phyloP scores from a whole-genome alignment of 2,113 vertebrate species.

The Tragelaphus scriptus region DNA sequence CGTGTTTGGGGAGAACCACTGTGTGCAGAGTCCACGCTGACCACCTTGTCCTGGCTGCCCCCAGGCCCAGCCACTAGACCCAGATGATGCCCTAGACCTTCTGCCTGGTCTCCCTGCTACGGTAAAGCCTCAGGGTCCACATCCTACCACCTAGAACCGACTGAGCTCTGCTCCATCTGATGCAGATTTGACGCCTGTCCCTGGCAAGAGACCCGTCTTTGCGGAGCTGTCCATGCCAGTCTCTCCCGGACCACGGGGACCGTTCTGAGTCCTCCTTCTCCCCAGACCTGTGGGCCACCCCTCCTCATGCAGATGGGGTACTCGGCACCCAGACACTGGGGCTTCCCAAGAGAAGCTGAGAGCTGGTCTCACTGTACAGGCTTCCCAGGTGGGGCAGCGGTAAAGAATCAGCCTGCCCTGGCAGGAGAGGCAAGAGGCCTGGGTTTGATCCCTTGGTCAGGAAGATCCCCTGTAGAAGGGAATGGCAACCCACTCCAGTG shows the following conservation, averaged over 20 bases:
- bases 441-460: not conserved
- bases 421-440: not conserved
- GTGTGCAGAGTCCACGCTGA: rapidly evolving
- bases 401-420: not conserved
- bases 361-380: not conserved
- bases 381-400: not conserved
- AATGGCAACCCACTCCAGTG: not conserved
- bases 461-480: not conserved
- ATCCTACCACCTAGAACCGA: rapidly evolving
- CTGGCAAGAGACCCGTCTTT: rapidly evolving
- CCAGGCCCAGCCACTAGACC: not conserved
- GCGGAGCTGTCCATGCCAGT: rapidly evolving
- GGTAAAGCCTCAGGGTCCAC: not conserved
- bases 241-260: not conserved
- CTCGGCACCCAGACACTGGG: rapidly evolving
- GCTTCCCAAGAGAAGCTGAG: not conserved
- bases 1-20: rapidly evolving
- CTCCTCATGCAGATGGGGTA: not conserved
- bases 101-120: rapidly evolving
- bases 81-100: not conserved
- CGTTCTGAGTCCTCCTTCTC: not conserved
- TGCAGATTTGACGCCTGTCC: rapidly evolving
- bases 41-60: not conserved
- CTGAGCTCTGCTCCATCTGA: rapidly evolving
- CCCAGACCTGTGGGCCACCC: not conserved